Percentiles rank a stretch among this genome's conserved stretches.
phyloP scores from a whole-genome alignment of 2,888 invertebrate species.

The Scotopteryx bipunctaria region DNA sequence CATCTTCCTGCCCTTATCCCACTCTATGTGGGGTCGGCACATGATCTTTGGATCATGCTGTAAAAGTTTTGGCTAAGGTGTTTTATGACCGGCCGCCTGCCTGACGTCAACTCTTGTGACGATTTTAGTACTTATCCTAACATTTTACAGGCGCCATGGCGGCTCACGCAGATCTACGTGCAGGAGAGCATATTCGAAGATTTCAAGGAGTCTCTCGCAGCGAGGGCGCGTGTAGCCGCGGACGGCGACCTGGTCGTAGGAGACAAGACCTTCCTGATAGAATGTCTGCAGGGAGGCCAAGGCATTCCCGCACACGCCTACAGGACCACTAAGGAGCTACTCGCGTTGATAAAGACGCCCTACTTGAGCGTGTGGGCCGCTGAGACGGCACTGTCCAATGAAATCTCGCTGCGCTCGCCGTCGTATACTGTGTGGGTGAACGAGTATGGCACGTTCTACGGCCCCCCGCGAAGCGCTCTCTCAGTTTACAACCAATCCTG shows the following conservation, averaged over 20 bases:
- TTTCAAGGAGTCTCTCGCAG: not conserved
- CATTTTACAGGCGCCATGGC: not conserved
- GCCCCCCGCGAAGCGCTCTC: not conserved
- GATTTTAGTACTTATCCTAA: no score
- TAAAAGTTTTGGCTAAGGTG: no score
- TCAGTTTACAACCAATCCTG: not conserved
- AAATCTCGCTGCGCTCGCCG: not conserved
- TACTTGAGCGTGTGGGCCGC: slow-evolving; percentile 11
- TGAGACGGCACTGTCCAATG: slow-evolving; percentile 1
- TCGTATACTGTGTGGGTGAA: slow-evolving; percentile 6
- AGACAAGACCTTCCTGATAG: not conserved
- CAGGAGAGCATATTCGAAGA: not conserved
- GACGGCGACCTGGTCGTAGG: not conserved
- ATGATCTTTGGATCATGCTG: no score
- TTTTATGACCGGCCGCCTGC: no score
- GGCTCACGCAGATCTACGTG: not conserved
- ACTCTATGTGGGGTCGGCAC: no score
- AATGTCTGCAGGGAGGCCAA: not conserved
- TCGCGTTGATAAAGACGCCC: slow-evolving; percentile 1
- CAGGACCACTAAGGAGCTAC: not conserved
- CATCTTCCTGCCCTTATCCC: no score
- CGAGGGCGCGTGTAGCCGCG: not conserved
- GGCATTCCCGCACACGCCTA: not conserved
- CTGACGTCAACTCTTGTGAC: no score
- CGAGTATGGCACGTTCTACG: not conserved